A percentile compares a stretch with the other conserved stretches of the same genome.
Conservation (phyloP, 2,888 invertebrate genomes). For the Herminia tarsipennalis region DNA sequence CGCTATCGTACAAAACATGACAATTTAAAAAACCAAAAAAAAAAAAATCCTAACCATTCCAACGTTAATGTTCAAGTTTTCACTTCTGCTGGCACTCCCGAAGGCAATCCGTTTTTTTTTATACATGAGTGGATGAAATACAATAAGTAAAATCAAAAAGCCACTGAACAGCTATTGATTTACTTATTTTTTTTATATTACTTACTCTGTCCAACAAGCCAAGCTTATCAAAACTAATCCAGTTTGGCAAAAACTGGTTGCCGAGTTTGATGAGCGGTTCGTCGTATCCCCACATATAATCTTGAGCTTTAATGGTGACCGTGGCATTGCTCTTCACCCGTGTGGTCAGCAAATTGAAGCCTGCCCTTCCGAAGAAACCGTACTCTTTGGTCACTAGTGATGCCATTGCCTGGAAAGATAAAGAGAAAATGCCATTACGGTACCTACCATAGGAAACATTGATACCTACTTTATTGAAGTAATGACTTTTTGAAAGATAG, state of each 20-base stretch:
- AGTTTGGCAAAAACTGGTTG: constrained; percentile 87
- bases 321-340: constrained; percentile 87
- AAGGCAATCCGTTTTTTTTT: no score
- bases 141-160: no score
- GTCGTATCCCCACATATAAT: constrained; percentile 93
- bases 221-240: constrained; percentile 90
- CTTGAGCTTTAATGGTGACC: constrained; percentile 87
- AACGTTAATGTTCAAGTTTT: no score
- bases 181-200: constrained; percentile 16
- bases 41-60: no score
- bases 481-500: no score
- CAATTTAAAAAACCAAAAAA: no score
- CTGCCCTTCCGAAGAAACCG: constrained; percentile 85
- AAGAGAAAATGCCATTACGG: background rate
- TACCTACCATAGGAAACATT: no score
- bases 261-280: constrained; percentile 90
- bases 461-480: no score
- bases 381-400: constrained; percentile 82
- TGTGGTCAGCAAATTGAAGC: constrained; percentile 84
- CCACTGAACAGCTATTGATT: no score
- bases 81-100: no score
- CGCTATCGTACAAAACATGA: no score
- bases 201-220: constrained; percentile 92
- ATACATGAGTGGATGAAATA: no score
- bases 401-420: constrained; percentile 51